These are phyloP conservation scores for Ploceus nigricollis DNA, from an alignment of 2,113 vertebrate genomes.

Conservation along the genomic window DNA sequence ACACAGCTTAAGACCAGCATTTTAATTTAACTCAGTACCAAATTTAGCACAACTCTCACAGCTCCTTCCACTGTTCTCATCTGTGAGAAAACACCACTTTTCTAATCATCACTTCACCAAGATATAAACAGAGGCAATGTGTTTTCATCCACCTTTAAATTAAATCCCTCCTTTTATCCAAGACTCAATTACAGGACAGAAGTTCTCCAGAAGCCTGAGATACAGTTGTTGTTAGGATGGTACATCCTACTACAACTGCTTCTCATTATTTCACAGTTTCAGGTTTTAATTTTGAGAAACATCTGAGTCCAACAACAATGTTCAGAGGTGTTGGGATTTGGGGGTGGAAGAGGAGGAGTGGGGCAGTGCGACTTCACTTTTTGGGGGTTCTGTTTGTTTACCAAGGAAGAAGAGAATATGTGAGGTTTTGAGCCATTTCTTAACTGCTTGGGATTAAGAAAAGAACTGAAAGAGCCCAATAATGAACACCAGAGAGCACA, in stretches of 20 bases:
- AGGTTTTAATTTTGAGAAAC: not conserved
- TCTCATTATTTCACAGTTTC: not conserved
- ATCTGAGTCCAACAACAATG: not conserved
- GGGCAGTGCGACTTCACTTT: fast-evolving
- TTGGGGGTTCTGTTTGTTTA: not conserved
- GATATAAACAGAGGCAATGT: not conserved
- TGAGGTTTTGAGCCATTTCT: not conserved
- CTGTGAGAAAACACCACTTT: not conserved
- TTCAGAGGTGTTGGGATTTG: fast-evolving
- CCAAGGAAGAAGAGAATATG: not conserved
- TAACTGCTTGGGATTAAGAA: not conserved
- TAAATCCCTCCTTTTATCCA: not conserved
- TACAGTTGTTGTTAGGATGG: not conserved
- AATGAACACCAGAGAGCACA: not conserved
- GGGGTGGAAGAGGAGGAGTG: not conserved
- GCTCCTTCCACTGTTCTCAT: not conserved
- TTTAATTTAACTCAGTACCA: not conserved
- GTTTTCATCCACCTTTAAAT: not conserved
- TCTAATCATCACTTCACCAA: not conserved
- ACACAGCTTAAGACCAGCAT: not conserved
- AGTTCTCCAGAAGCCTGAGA: not conserved
- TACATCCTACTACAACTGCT: not conserved
- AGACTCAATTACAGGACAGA: not conserved
- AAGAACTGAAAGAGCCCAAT: not conserved
- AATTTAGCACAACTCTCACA: not conserved